A percentile compares a stretch with the other conserved stretches of the same genome.
Conservation (phyloP, 2,113 vertebrate species). For the Falco punctatus region DNA sequence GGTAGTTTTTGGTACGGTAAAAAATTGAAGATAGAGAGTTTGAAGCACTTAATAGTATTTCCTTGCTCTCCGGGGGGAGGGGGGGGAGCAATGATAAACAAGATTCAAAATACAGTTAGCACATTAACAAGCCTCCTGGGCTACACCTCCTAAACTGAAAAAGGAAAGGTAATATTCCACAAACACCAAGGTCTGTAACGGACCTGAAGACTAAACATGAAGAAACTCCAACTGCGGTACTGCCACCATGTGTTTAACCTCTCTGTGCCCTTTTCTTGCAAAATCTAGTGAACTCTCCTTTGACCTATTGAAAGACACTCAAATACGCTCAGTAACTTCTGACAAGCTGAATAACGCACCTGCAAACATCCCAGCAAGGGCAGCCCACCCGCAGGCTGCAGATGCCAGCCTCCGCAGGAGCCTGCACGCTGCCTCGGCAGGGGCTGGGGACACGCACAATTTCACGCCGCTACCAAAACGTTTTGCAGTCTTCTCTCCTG, state of each 20-base stretch:
- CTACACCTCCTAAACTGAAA: not conserved
- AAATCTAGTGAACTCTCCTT: not conserved
- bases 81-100: not conserved
- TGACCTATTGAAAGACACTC: not conserved
- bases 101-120: not conserved
- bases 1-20: not conserved
- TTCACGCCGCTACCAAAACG: fast-evolving
- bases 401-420: not conserved
- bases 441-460: fast-evolving
- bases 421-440: not conserved
- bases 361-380: not conserved
- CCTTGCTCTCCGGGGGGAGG: too few species aligned
- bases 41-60: not conserved
- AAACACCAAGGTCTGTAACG: not conserved
- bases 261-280: not conserved
- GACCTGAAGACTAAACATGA: not conserved
- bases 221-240: not conserved
- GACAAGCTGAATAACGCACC: not conserved
- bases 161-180: not conserved
- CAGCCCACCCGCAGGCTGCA: fast-evolving
- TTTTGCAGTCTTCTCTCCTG: not conserved
- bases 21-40: not conserved
- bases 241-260: not conserved
- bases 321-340: not conserved
- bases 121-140: not conserved